Evolutionary conservation across 2,113 vertebrate species (phyloP), one percentile per base, ranked within the genome.

Genomic region (Zosterops japonicus): DNA sequence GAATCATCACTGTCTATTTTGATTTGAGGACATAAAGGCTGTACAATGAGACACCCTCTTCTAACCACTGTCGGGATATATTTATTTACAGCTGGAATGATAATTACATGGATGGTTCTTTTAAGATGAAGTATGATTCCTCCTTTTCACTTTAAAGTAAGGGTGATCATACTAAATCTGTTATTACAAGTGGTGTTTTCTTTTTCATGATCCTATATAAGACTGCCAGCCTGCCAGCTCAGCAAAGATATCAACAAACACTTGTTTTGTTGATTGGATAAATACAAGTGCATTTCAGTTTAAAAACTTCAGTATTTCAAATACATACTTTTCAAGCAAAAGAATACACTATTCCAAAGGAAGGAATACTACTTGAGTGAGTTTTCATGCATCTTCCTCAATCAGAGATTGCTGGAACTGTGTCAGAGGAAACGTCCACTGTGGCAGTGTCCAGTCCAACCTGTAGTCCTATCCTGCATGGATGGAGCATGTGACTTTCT

Each of bases 21-120:
- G 87, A 92, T 88, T 96, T 83, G 41, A 93, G 96, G 64, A 81
- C 61, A 77, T 47, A 76, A 93, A 56, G 64, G 18, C 89, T 89
- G 39, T 65, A 85, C 84, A 77, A 71, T 74, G 75, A 96, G 83
- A 87, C 94, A 97, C 42, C 60, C 96, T 88, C 76, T 96, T 42
- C 85, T 97, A 96, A 96, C 97, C 96, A 89, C 90, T 33, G 8
- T 21, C n/a, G 42, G 81, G 83, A 94, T 98, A 98, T 96, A 96
- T 97, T 97, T 98, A 95, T 97, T 98, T 97, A 95, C 74, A 95
- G 76, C 70, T 96, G 96, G 96, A 95, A 98, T 97, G 97, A 94
- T 97, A 97, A 98, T 98, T 96, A 95, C 57, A 98, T 63, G 36
- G 87, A 80, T 79, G 85, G 94, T 72, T 95, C 86, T 94, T 97